Evolutionary conservation across 2,888 invertebrate species (phyloP).

Genomic region (Mylabris sibirica): DNA sequence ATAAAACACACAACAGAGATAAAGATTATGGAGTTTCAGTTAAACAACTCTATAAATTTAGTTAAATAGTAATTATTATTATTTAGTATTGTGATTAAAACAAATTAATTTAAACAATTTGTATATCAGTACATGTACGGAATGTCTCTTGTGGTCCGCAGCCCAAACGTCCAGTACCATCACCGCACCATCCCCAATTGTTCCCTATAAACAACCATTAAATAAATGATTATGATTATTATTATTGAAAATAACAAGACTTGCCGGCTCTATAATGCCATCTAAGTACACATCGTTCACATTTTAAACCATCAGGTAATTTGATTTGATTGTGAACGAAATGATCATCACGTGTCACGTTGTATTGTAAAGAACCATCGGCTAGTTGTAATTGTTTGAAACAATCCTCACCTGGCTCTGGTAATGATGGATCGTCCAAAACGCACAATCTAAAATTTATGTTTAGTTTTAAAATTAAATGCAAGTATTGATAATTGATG

Average conservation of each 20-base stretch:
- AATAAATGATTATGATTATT: conserved; percentile 23
- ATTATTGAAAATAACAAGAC: not conserved
- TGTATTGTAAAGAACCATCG: conserved; percentile 49
- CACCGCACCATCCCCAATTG: conserved; percentile 53
- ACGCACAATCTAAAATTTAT: conserved; percentile 62
- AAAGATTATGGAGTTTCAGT: not conserved
- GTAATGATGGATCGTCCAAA: conserved; percentile 54
- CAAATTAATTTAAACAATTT: conserved; percentile 6
- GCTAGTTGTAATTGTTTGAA: conserved; percentile 53
- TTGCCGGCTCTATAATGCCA: conserved; percentile 61
- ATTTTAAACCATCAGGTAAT: conserved; percentile 57
- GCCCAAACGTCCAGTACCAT: conserved; percentile 48
- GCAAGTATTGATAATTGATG: not conserved
- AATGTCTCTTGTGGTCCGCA: conserved; percentile 58
- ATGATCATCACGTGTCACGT: conserved; percentile 40
- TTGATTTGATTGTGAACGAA: conserved; percentile 46
- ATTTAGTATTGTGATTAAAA: not conserved
- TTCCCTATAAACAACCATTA: conserved; percentile 48
- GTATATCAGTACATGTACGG: conserved; percentile 55
- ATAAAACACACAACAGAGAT: not conserved
- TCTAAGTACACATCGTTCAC: conserved; percentile 61
- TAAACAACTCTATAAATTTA: not conserved
- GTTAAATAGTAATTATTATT: not conserved
- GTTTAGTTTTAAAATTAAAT: not conserved
- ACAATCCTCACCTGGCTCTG: conserved; percentile 64